Percentiles rank a stretch among this genome's conserved stretches.
These are phyloP conservation scores for Acrocephalus arundinaceus DNA, from an alignment of 2,113 vertebrate genomes.

Conservation along the genomic window DNA sequence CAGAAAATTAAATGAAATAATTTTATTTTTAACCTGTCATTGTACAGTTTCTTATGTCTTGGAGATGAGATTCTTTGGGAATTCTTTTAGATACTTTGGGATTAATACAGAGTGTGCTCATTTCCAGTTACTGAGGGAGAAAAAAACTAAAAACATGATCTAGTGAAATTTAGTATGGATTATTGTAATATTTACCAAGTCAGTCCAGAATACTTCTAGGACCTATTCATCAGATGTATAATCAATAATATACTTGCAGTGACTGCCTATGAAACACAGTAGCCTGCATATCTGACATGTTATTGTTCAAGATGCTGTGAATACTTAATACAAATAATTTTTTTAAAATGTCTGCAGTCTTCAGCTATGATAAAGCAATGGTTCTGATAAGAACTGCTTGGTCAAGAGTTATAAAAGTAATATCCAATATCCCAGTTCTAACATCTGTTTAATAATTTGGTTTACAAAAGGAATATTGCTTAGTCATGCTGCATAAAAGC, in stretches of 20 bases:
- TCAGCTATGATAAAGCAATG: not conserved
- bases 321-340: not conserved
- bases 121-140: not conserved
- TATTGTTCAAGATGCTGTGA: not conserved
- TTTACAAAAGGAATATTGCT: constrained; percentile 40
- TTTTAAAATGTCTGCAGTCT: not conserved
- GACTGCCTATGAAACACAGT: not conserved
- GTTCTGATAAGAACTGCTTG: not conserved
- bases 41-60: not conserved
- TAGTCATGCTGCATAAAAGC: not conserved
- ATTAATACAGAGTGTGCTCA: not conserved
- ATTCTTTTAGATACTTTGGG: not conserved
- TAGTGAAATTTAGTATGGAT: not conserved
- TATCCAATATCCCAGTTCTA: not conserved
- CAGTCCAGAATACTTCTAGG: not conserved
- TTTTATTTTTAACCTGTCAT: not conserved
- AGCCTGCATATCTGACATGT: not conserved
- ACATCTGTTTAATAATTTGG: not conserved
- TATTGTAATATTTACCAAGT: not conserved
- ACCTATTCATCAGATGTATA: not conserved
- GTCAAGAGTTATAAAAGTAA: not conserved
- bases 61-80: not conserved
- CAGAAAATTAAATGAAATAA: not conserved
- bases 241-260: not conserved
- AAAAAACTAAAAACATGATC: not conserved